Percentiles rank a stretch among this genome's conserved stretches.
Evolutionary conservation across 2,113 vertebrate species (phyloP).

Genomic region (Genyomyrus donnyi): DNA sequence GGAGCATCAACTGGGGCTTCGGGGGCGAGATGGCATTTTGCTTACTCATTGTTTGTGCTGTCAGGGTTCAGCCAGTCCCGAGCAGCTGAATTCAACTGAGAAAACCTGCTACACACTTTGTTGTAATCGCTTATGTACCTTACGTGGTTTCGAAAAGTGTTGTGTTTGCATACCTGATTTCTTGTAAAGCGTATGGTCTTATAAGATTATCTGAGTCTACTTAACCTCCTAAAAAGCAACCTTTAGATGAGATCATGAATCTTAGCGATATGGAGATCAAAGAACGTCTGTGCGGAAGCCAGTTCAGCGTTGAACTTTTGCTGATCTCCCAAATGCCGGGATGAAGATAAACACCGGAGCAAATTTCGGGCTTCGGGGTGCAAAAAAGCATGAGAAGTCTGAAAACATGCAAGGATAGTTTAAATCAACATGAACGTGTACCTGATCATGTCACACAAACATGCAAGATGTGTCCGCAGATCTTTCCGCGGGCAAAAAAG

Average conservation of each 20-base stretch:
- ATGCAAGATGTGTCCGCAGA: slow-evolving; percentile 4
- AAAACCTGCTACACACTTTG: background rate
- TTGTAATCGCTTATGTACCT: background rate
- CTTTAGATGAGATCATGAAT: background rate
- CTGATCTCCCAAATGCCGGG: background rate
- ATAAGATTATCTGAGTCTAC: background rate
- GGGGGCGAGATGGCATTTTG: background rate
- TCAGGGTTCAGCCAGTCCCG: background rate
- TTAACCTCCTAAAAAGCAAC: background rate
- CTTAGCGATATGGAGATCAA: background rate
- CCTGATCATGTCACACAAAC: slow-evolving; percentile 3
- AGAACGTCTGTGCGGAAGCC: background rate
- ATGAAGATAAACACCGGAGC: background rate
- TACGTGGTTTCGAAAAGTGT: background rate
- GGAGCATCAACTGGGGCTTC: background rate
- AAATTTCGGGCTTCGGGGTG: background rate
- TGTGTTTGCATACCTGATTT: background rate
- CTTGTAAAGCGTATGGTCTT: background rate
- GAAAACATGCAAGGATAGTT: background rate
- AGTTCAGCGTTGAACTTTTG: background rate
- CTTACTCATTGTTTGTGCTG: background rate
- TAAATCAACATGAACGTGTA: background rate
- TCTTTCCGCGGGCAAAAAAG: background rate
- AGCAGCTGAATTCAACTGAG: background rate
- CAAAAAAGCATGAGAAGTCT: background rate